Conservation (phyloP, 2,797 vertebrate species). For the Okamejei kenojei region DNA sequence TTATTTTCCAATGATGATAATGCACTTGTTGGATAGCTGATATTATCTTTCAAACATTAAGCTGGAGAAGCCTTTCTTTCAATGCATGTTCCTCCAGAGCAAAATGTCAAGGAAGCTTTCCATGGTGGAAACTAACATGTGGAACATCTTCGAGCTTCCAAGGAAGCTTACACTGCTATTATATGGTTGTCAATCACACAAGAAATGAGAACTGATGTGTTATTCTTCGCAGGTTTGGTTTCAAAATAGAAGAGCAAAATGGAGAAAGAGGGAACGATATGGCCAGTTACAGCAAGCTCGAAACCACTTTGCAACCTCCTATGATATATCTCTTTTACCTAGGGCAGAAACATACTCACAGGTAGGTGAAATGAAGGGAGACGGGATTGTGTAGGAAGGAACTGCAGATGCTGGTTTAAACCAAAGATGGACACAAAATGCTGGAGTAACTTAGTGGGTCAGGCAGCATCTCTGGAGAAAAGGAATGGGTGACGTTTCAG, state of each 20-base stretch:
- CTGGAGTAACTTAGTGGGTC: too few relatives aligned
- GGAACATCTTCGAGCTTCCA: background rate
- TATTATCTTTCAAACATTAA: background rate
- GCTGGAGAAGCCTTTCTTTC: background rate
- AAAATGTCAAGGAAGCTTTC: background rate
- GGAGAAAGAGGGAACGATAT: constrained; percentile 94
- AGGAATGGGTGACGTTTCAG: too few relatives aligned
- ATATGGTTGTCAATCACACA: too few relatives aligned
- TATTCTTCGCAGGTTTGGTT: constrained; percentile 80
- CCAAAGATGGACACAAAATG: too few relatives aligned
- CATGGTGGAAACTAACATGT: background rate
- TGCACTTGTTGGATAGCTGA: background rate
- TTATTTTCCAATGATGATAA: background rate
- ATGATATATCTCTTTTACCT: constrained; percentile 89
- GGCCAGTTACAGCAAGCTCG: constrained; percentile 98
- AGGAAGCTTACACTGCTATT: too few relatives aligned
- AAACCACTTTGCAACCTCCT: constrained; percentile 87
- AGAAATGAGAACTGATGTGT: background rate
- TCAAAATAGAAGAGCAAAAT: constrained; percentile 96
- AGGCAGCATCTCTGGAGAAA: too few relatives aligned
- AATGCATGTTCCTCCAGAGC: background rate
- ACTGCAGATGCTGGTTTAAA: too few relatives aligned
- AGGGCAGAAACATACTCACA: constrained; percentile 88
- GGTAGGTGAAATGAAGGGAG: constrained; percentile 52
- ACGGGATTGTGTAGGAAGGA: too few relatives aligned